These are phyloP conservation scores for Gambusia affinis DNA, from an alignment of 2,113 vertebrate species.

Conservation along the genomic window DNA sequence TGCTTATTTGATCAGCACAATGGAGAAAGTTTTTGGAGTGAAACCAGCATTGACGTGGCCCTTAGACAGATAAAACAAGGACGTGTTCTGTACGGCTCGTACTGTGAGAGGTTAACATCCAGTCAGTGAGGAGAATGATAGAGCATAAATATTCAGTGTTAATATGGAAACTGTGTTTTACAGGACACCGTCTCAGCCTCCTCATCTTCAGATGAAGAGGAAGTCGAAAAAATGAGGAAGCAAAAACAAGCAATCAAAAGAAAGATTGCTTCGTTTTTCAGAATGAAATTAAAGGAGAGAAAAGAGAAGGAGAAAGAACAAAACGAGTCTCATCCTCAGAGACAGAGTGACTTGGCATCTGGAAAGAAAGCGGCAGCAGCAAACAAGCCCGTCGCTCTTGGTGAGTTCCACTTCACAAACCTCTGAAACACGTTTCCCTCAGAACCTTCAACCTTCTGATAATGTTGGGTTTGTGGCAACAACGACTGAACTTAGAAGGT, in stretches of 20 bases:
- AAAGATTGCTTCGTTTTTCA: conserved; percentile 62
- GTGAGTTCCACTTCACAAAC: conserved; percentile 51
- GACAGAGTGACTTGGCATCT: conserved; percentile 7
- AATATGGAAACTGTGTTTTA: neutral
- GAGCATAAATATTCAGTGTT: too few relatives aligned
- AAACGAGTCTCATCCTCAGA: conserved; percentile 4
- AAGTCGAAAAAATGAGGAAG: conserved; percentile 59
- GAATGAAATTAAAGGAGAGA: conserved; percentile 27
- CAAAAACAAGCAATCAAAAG: conserved; percentile 56
- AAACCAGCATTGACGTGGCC: too few relatives aligned
- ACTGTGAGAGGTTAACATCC: too few relatives aligned
- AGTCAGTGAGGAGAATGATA: too few relatives aligned
- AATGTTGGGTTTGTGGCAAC: too few relatives aligned
- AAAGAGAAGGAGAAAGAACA: conserved; percentile 52
- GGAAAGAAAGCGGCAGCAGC: neutral
- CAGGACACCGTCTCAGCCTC: conserved; percentile 50
- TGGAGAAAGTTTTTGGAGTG: too few relatives aligned
- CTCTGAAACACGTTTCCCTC: neutral
- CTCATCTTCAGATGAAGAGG: conserved; percentile 72
- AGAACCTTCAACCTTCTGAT: neutral
- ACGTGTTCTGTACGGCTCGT: too few relatives aligned
- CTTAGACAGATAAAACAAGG: too few relatives aligned
- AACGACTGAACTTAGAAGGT: too few relatives aligned
- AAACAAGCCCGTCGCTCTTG: conserved; percentile 35
- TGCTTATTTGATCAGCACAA: too few relatives aligned